Base-by-base conservation (phyloP, 2,888 invertebrate species). In the Orthosia cruda region DNA sequence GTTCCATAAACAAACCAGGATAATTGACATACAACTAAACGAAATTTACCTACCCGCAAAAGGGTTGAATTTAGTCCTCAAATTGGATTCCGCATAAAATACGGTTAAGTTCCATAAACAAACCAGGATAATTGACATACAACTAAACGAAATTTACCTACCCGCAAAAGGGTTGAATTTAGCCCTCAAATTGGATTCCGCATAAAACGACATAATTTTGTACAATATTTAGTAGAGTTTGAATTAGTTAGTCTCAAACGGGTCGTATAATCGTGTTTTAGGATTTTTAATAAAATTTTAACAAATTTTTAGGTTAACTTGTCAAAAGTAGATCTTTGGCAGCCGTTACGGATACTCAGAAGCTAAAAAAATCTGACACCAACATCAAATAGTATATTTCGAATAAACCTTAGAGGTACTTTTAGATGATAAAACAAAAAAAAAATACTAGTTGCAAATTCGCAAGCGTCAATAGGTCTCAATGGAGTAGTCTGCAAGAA, bases 171-270 rank as follows among this genome's bases (percentile, higher is more conserved):
- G 70, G 26, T 76, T 45, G n/a, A 57, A 0, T 76, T 62, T 20
- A 13, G 16, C 13, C 18, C 55, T 55, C 26, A 16, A 58, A 49
- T 66, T 61, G 49, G 67, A 70, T 77, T 63, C 23, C 15, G 52
- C 7, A 32, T 69, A 76, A 62, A 68, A 76, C n/a, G 50, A 57
- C 32, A 52, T 68, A 20, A 68, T 76, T 76, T 58, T n/a, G 69
- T 77, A 58, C 11, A 77, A 63, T 49, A 77, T 58, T 77, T 18
- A 63, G 52, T 26, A 7, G 18, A 77, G n/a, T 77, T 58, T 77
- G n/a, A 16, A 63, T 76, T 69, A 63, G 32, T 57, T 67, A 1
- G 15, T 76, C 26, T 63, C 57, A 63, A 69, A 52, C 47, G 50
- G 20, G n/a, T 52, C 18, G 62, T 18, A 26, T 50, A 67, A 55